Evolutionary conservation across 1,140 invertebrate species (phyloP), one percentile per base, ranked within the genome.

Genomic region (Bactericera cockerelli): DNA sequence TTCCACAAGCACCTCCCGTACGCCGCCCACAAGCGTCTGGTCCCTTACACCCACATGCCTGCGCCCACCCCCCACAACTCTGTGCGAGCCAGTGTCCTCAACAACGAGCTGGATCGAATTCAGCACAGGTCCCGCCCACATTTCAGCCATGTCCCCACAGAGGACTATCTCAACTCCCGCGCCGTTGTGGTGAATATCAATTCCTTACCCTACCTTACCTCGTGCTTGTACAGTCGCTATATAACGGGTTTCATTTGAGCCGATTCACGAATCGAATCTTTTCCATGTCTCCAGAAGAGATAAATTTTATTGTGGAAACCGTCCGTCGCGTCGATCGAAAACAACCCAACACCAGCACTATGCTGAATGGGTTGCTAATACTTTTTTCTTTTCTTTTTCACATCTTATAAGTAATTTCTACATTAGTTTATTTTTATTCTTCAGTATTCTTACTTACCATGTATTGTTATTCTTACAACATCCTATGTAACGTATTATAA

Each of bases 161-260:
- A 85, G 63, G 79, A 83, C 65, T 89, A 81, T 73, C 80, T 86
- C 70, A 84, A 83, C 72, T 85, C 84, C 61, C 80, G 81, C 71
- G 73, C 79, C 57, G 74, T 76, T 64, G 81, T 81, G 76, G 83
- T 85, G 77, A 79, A 76, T 74, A 55, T 26, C n/a, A 22, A 49
- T 36, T 53, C 21, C 24, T 54, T 42, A 21, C 42, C 36, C n/a
- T 55, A 25, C 14, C 21, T 16, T 3, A 49, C 4, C 8, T 59
- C 33, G 25, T 13, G 19, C 22, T 22, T 26, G 22, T 24, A 2
- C 42, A 33, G 19, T 39, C 14, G 42, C 26, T 33, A 2, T 16
- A 21, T 60, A 19, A 39, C 25, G 53, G 31, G 53, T n/a, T n/a
- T 4, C 3, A 49, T 49, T 6, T 49, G 42, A 49, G 42, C 22